Conservation (phyloP, 1,140 invertebrate species). For the Wiebesia pumilae region DNA sequence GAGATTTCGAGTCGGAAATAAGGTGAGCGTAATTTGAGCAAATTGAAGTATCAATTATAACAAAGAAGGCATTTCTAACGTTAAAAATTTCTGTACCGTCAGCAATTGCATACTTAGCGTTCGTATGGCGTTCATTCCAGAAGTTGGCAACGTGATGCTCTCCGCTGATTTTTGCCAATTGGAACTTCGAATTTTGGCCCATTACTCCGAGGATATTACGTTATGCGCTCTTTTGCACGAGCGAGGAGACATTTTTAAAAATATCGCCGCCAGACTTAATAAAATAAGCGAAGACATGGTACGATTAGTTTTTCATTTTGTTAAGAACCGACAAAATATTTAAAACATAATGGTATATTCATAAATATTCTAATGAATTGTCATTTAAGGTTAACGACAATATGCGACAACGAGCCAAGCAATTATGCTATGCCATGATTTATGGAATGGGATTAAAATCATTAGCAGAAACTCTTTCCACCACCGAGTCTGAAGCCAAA, state of each 20-base stretch:
- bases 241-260: slow-evolving; percentile 89
- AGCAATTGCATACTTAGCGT: slow-evolving; percentile 77
- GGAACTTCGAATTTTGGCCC: slow-evolving; percentile 94
- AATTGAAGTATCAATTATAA: background rate
- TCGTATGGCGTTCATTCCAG: slow-evolving; percentile 82
- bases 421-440: slow-evolving; percentile 97
- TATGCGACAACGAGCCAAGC: slow-evolving; percentile 90
- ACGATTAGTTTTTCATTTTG: background rate
- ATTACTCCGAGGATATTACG: slow-evolving; percentile 88
- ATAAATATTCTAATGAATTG: background rate
- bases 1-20: slow-evolving; percentile 81
- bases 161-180: slow-evolving; percentile 97
- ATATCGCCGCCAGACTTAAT: slow-evolving; percentile 90
- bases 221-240: slow-evolving; percentile 83
- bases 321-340: background rate
- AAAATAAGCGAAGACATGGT: slow-evolving; percentile 79
- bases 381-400: slow-evolving; percentile 80
- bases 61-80: background rate
- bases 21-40: background rate
- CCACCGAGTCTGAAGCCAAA: slow-evolving; percentile 87
- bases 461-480: slow-evolving; percentile 86
- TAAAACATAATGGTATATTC: too few relatives aligned
- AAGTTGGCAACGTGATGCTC: slow-evolving; percentile 80
- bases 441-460: slow-evolving; percentile 96
- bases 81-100: background rate